These are phyloP conservation scores for Actinostola sp. DNA, from an alignment of 92 coral and sea anemone genomes.

Conservation along the genomic window DNA sequence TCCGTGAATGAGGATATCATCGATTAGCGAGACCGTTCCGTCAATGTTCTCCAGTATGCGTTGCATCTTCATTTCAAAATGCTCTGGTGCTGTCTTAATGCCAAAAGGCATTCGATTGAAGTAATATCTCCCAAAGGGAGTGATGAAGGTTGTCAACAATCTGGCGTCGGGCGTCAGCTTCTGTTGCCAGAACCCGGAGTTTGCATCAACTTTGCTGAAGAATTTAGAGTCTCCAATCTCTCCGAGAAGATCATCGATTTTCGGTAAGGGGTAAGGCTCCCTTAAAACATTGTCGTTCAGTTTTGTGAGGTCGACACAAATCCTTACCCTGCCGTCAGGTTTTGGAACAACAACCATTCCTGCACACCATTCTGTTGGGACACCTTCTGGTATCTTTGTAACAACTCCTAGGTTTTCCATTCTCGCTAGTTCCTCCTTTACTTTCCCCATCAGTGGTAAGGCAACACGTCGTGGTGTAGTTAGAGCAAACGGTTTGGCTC, in stretches of 20 bases:
- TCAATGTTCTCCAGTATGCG: constrained; percentile 25
- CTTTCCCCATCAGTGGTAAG: constrained; percentile 33
- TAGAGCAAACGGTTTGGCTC: constrained; percentile 27
- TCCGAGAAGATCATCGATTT: constrained; percentile 40
- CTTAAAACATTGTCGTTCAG: constrained; percentile 29
- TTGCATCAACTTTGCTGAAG: constrained; percentile 39
- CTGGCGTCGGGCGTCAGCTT: constrained; percentile 32
- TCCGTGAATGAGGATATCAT: constrained; percentile 41
- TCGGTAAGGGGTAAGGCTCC: constrained; percentile 38
- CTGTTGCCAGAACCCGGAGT: constrained; percentile 45
- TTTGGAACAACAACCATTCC: constrained; percentile 45
- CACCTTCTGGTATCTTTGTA: constrained; percentile 19
- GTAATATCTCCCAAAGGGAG: constrained; percentile 46
- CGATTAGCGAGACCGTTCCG: constrained; percentile 24
- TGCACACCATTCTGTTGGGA: constrained; percentile 49
- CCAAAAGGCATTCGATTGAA: constrained; percentile 41
- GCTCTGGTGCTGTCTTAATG: constrained; percentile 46
- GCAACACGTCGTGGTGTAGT: constrained; percentile 48
- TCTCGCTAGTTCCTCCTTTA: constrained; percentile 23
- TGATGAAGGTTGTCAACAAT: constrained; percentile 49
- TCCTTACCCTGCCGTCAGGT: constrained; percentile 30
- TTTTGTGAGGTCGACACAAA: constrained; percentile 32
- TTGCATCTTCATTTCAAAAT: constrained; percentile 35
- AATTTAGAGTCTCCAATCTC: constrained; percentile 42
- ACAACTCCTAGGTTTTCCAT: constrained; percentile 45